Evolutionary conservation across 1,140 invertebrate species (phyloP).

Genomic region (Bombus superbus): DNA sequence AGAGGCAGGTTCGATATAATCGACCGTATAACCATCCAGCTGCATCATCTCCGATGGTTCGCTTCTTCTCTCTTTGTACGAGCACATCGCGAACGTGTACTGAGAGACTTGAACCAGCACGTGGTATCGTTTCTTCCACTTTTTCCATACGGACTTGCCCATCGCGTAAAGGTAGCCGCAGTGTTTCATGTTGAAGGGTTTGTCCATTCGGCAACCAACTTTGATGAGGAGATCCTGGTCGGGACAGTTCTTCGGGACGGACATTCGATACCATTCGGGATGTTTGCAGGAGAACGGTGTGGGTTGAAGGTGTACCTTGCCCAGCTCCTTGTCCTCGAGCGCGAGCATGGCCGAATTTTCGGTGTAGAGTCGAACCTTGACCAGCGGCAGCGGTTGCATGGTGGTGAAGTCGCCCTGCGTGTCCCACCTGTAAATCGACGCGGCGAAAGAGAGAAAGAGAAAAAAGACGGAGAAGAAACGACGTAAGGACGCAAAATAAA

Average conservation of each 20-base stretch:
- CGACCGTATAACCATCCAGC: slow-evolving; percentile 99
- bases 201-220: slow-evolving; percentile 99
- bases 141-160: slow-evolving; percentile 99
- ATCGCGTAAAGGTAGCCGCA: slow-evolving; percentile 95
- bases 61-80: slow-evolving; percentile 99
- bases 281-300: slow-evolving; percentile 96
- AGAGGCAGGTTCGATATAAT: slow-evolving; percentile 97
- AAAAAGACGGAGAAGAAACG: too few species aligned
- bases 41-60: slow-evolving; percentile 99
- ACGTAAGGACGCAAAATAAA: not conserved
- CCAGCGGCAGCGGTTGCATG: slow-evolving; percentile 96
- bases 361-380: slow-evolving; percentile 98
- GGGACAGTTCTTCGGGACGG: slow-evolving; percentile 95
- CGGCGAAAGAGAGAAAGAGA: not conserved
- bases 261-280: slow-evolving; percentile 99
- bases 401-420: slow-evolving; percentile 99
- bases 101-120: slow-evolving; percentile 99
- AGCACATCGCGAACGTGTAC: slow-evolving; percentile 99
- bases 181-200: slow-evolving; percentile 99
- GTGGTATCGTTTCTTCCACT: slow-evolving; percentile 99
- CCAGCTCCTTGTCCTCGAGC: slow-evolving; percentile 99
- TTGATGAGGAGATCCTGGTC: slow-evolving; percentile 99
- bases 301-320: slow-evolving; percentile 95
- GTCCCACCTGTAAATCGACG: slow-evolving; percentile 89
- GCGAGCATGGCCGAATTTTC: slow-evolving; percentile 98